Evolutionary conservation across 2,113 vertebrate genomes (phyloP).

Genomic region (Cranoglanis bouderius): DNA sequence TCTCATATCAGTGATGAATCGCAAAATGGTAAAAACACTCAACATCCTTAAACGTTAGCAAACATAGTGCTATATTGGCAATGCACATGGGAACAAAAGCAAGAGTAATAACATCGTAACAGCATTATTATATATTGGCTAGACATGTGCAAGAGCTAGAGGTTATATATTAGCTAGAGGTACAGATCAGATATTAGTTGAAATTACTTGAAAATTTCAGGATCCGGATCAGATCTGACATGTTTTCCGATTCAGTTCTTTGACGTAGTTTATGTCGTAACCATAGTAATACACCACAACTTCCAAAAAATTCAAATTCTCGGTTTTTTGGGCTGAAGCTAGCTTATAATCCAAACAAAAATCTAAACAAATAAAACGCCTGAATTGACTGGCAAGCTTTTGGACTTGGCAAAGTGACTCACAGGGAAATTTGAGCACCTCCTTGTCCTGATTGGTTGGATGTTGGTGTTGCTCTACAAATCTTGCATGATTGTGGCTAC

Average conservation of each 20-base stretch:
- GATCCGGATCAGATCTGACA: not conserved
- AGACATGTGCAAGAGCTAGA: not conserved
- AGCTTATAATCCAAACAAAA: not conserved
- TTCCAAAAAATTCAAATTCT: not conserved
- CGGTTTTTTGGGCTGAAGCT: not conserved
- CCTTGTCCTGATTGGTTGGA: not conserved
- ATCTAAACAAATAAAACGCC: not conserved
- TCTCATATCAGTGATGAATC: not conserved
- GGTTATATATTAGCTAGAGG: not conserved
- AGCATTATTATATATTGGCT: not conserved
- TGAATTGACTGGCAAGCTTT: not conserved
- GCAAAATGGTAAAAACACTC: not conserved
- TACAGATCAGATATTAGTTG: not conserved
- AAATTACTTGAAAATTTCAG: not conserved
- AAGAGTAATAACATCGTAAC: not conserved
- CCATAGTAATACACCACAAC: not conserved
- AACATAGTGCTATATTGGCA: not conserved
- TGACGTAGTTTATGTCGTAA: not conserved
- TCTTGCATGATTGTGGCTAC: not conserved
- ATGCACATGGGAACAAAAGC: not conserved
- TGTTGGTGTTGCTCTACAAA: not conserved
- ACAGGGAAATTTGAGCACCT: not conserved
- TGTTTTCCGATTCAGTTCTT: not conserved
- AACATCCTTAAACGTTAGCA: not conserved
- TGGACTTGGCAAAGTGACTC: not conserved